Conservation (phyloP, 1,140 invertebrate species). For the Wasmannia auropunctata region DNA sequence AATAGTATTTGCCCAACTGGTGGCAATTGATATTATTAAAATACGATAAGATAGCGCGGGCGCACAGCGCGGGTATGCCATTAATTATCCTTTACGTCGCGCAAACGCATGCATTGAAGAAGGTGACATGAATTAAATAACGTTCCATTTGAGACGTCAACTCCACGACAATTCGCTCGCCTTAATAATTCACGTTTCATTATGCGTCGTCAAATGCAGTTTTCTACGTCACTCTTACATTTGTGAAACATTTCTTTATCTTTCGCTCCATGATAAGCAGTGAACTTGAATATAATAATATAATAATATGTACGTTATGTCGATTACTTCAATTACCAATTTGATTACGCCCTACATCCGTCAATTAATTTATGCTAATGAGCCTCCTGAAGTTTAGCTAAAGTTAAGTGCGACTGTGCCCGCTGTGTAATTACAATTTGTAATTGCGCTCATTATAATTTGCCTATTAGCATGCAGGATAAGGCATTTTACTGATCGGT, state of each 20-base stretch:
- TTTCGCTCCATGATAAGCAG: not conserved
- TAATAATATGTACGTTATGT: not conserved
- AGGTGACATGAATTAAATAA: not conserved
- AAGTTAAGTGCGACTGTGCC: not conserved
- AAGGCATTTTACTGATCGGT: not conserved
- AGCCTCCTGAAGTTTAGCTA: not conserved
- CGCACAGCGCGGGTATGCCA: not conserved
- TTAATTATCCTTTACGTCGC: not conserved
- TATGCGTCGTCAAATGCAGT: not conserved
- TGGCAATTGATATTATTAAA: not conserved
- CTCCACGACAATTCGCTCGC: not conserved
- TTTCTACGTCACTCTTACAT: not conserved
- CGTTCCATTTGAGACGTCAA: not conserved
- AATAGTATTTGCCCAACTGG: conserved; percentile 6
- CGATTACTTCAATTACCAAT: conserved; percentile 6
- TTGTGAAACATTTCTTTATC: not conserved
- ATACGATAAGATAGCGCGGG: conserved; percentile 40
- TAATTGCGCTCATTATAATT: conserved; percentile 25
- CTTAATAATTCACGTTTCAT: conserved; percentile 3
- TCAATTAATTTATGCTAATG: conserved; percentile 35
- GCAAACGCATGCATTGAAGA: not conserved
- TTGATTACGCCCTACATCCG: not conserved
- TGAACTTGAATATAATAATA: not conserved
- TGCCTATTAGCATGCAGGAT: not conserved
- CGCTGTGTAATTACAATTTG: conserved; percentile 20